A percentile compares a stretch with the other conserved stretches of the same genome.
Evolutionary conservation across 2,888 invertebrate genomes (phyloP).

Genomic region (Chaetogeoica ovagalla): DNA sequence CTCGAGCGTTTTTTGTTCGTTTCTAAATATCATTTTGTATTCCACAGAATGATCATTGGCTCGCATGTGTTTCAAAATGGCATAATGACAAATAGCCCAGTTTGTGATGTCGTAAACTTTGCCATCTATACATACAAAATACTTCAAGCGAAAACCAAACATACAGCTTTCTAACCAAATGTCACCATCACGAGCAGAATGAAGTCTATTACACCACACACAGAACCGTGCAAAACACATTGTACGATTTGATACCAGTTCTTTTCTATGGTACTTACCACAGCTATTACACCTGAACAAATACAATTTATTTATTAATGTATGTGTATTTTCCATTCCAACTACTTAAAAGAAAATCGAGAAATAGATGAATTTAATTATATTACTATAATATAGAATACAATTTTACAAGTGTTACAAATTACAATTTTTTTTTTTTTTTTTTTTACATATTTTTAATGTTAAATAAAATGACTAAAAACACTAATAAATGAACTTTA

Average conservation of each 20-base stretch:
- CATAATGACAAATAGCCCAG: slow-evolving; percentile 93
- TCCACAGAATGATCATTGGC: slow-evolving; percentile 91
- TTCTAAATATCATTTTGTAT: slow-evolving; percentile 80
- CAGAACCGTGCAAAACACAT: slow-evolving; percentile 91
- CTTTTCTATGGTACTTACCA: slow-evolving; percentile 84
- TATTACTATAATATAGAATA: no score
- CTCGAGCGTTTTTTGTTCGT: slow-evolving; percentile 61
- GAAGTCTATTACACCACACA: slow-evolving; percentile 83
- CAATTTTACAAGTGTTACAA: no score
- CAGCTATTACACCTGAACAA: slow-evolving; percentile 83
- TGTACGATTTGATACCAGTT: slow-evolving; percentile 76
- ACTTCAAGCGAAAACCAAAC: slow-evolving; percentile 89
- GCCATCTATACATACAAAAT: slow-evolving; percentile 95
- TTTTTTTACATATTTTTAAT: no score
- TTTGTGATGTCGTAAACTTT: slow-evolving; percentile 94
- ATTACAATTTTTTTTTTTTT: no score
- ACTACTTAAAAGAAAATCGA: no score
- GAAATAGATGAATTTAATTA: no score
- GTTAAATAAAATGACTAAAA: no score
- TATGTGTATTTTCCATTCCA: not conserved
- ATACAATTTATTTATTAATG: slow-evolving; percentile 20
- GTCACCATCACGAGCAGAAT: slow-evolving; percentile 91
- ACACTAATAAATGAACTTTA: no score
- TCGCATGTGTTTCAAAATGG: slow-evolving; percentile 76
- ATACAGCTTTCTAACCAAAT: slow-evolving; percentile 93